These are phyloP conservation scores for Sisor rabdophorus DNA, from an alignment of 2,113 vertebrate genomes.

Conservation along the genomic window DNA sequence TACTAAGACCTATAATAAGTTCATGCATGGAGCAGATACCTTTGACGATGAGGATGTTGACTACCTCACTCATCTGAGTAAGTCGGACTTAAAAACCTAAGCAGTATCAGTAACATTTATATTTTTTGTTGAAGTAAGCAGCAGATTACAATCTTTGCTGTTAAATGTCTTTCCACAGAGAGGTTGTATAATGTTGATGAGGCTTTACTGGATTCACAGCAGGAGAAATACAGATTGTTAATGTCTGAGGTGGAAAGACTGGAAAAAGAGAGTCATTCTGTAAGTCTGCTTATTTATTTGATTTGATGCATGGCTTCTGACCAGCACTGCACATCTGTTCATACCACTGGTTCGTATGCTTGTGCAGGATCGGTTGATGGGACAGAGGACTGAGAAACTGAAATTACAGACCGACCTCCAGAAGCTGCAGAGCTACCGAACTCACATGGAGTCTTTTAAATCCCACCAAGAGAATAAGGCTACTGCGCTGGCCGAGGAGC, in stretches of 20 bases:
- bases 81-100: slow-evolving; percentile 49
- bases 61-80: slow-evolving; percentile 79
- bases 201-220: slow-evolving; percentile 71
- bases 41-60: slow-evolving; percentile 81
- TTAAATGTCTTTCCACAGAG: slow-evolving; percentile 65
- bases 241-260: slow-evolving; percentile 78
- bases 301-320: background rate
- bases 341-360: slow-evolving; percentile 9
- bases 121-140: background rate
- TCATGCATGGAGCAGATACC: slow-evolving; percentile 84
- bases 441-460: slow-evolving; percentile 76
- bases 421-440: slow-evolving; percentile 81
- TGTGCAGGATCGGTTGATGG: slow-evolving; percentile 82
- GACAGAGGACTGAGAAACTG: slow-evolving; percentile 74
- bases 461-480: slow-evolving; percentile 73
- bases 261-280: slow-evolving; percentile 86
- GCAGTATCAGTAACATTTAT: background rate
- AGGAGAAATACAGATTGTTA: slow-evolving; percentile 75
- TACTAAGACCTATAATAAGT: slow-evolving; percentile 81
- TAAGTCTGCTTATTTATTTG: slow-evolving; percentile 59
- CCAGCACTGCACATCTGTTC: background rate
- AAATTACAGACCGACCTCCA: slow-evolving; percentile 84
- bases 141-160: background rate
- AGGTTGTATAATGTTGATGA: slow-evolving; percentile 85
- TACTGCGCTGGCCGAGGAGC: slow-evolving; percentile 72